phyloP scores from a whole-genome alignment of 2,888 invertebrate species.

The Yponomeuta malinellus region DNA sequence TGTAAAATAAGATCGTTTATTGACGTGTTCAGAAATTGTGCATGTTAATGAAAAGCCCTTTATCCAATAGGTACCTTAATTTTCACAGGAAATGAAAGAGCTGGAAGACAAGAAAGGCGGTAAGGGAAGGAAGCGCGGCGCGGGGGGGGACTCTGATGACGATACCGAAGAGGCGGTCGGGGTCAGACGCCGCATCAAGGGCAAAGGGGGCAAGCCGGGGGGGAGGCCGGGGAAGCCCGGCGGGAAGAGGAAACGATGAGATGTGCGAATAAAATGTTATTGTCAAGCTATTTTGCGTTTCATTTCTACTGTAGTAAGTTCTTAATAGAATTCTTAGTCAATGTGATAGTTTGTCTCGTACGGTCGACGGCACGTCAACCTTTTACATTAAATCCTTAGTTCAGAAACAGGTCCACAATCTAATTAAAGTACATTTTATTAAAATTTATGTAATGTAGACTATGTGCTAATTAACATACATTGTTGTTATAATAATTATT shows the following conservation, averaged over 20 bases:
- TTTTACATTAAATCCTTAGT: too few species aligned
- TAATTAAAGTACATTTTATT: too few species aligned
- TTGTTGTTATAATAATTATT: too few species aligned
- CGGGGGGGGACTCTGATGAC: slow-evolving; percentile 79
- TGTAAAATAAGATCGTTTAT: too few species aligned
- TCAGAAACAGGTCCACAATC: too few species aligned
- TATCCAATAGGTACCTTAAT: not conserved
- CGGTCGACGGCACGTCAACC: too few species aligned
- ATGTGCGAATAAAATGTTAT: slow-evolving; percentile 27
- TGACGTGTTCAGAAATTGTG: too few species aligned
- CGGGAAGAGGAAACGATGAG: slow-evolving; percentile 41
- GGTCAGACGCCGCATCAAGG: slow-evolving; percentile 85
- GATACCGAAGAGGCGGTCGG: slow-evolving; percentile 89
- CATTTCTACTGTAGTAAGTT: slow-evolving; percentile 11
- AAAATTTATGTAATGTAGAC: too few species aligned
- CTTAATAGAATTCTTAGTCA: too few species aligned
- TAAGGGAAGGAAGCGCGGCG: slow-evolving; percentile 72
- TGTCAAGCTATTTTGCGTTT: slow-evolving; percentile 16
- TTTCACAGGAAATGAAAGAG: slow-evolving; percentile 83
- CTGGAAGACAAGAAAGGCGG: slow-evolving; percentile 80
- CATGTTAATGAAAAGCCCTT: too few species aligned
- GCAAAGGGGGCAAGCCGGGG: slow-evolving; percentile 43
- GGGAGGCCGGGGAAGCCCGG: slow-evolving; percentile 36
- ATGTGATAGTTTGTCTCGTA: too few species aligned
- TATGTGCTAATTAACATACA: too few species aligned